Evolutionary conservation across 2,888 invertebrate species (phyloP).

Genomic region (Malacosoma neustria): DNA sequence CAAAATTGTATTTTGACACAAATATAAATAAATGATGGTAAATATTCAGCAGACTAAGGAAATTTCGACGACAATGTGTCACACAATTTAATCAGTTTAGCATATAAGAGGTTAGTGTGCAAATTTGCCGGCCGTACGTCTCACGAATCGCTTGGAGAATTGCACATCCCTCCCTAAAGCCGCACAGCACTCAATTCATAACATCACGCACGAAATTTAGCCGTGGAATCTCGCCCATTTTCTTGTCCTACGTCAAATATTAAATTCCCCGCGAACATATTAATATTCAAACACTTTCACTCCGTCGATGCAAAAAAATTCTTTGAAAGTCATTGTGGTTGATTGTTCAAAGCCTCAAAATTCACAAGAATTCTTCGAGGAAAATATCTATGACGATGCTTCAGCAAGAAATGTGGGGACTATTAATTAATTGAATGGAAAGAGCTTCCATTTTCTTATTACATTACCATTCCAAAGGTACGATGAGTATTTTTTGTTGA

Average conservation of each 20-base stretch:
- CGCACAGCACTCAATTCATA: slow-evolving; percentile 34
- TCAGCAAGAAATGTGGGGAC: slow-evolving; percentile 15
- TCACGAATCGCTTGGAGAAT: slow-evolving; percentile 41
- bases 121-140: too few relatives aligned
- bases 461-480: slow-evolving; percentile 12
- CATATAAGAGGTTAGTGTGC: too few relatives aligned
- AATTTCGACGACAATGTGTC: too few relatives aligned
- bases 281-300: slow-evolving; percentile 50
- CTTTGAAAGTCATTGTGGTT: slow-evolving; percentile 39
- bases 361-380: slow-evolving; percentile 23
- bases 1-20: too few relatives aligned
- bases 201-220: slow-evolving; percentile 46
- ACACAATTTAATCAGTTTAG: too few relatives aligned
- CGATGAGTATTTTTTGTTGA: slow-evolving; percentile 10
- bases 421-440: slow-evolving; percentile 20
- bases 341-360: slow-evolving; percentile 48
- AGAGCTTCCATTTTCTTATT: slow-evolving; percentile 15
- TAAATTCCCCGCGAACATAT: slow-evolving; percentile 48
- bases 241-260: slow-evolving; percentile 50
- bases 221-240: slow-evolving; percentile 32
- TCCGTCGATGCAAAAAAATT: slow-evolving; percentile 30
- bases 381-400: slow-evolving; percentile 17
- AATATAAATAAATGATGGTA: too few relatives aligned
- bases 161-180: slow-evolving; percentile 23
- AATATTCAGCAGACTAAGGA: too few relatives aligned